These are phyloP conservation scores for Choloepus didactylus DNA, from an alignment of 2,797 vertebrate genomes.

Conservation along the genomic window DNA sequence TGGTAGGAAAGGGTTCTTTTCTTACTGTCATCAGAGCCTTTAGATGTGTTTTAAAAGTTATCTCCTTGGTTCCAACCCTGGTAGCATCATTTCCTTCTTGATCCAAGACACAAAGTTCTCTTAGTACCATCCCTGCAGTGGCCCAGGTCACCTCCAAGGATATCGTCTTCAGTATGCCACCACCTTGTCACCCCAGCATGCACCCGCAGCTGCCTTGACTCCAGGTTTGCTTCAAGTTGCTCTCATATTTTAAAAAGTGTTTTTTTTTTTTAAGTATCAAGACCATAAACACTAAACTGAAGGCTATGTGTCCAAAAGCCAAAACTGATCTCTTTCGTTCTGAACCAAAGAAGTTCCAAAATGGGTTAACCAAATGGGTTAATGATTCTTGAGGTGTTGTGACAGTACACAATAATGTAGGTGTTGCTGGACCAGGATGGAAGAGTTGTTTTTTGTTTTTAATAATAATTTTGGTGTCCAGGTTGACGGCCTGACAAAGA, in stretches of 20 bases:
- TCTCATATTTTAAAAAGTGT: neutral
- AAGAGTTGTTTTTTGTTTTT: neutral
- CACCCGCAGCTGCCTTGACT: too few species aligned
- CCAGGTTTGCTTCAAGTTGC: neutral
- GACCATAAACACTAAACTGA: neutral
- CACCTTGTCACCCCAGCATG: too few species aligned
- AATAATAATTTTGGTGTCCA: conserved; percentile 8
- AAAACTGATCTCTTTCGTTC: neutral
- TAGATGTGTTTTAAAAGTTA: too few species aligned
- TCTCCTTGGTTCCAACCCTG: too few species aligned
- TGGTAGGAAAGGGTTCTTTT: conserved; percentile 95
- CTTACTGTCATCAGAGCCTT: conserved; percentile 90
- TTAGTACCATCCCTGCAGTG: too few species aligned
- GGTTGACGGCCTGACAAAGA: neutral
- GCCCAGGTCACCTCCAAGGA: too few species aligned
- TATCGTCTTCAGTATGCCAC: too few species aligned
- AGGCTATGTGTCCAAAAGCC: neutral
- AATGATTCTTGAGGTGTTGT: neutral
- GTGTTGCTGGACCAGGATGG: neutral
- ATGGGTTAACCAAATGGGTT: neutral
- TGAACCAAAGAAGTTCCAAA: neutral
- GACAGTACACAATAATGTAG: neutral
- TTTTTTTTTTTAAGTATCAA: conserved; percentile 13
- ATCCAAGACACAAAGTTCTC: too few species aligned
- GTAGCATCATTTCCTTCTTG: too few species aligned